Evolutionary conservation across 2,888 invertebrate species (phyloP), one percentile per base, ranked within the genome.

Genomic region (Troglohyphantes excavatus): DNA sequence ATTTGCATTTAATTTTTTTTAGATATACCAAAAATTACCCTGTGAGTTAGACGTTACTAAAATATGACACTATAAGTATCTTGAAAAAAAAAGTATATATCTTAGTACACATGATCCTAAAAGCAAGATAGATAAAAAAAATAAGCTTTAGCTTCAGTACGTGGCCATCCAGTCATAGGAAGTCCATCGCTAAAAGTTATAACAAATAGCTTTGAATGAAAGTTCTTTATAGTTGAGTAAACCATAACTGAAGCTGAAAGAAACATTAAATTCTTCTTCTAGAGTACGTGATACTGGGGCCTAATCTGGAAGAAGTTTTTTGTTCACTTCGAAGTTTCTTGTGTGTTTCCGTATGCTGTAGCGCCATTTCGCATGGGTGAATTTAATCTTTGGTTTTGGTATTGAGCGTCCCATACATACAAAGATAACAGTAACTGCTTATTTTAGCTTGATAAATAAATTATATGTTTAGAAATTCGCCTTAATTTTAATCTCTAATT

Each of bases 201-300:
- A 43, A 26, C 68, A 68, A 81, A 81, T 29, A 46, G 79, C 53
- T 68, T 26, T 61, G 43, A 26, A 26, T 61, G 43, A 26, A 26
- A 70, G 53, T 39, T 72, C 26, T 53, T 70, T 61, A 61, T 72
- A 72, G 70, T 72, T 82, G 27, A 23, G 21, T 46, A 53, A 29
- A 61, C 33, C 70, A 33, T 82, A 70, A 82, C 61, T 61, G 26
- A 21, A 39, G 59, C 61, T 70, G 29, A 27, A 72, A 43, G 61
- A 82, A 82, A 70, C 82, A 82, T 82, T 82, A 82, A 72, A 82
- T 72, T 72, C 61, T 72, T 82, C 61, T 82, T 72, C 61, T 59
- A n/a, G 53, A 27, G 9, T 82, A 72, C 82, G 82, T 82, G 82
- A 39, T 72, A 7, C 29, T 33, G 26, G 21, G 11, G 23, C 33